Evolutionary conservation across 2,888 invertebrate species (phyloP).

Genomic region (Oxyteleia sp.): DNA sequence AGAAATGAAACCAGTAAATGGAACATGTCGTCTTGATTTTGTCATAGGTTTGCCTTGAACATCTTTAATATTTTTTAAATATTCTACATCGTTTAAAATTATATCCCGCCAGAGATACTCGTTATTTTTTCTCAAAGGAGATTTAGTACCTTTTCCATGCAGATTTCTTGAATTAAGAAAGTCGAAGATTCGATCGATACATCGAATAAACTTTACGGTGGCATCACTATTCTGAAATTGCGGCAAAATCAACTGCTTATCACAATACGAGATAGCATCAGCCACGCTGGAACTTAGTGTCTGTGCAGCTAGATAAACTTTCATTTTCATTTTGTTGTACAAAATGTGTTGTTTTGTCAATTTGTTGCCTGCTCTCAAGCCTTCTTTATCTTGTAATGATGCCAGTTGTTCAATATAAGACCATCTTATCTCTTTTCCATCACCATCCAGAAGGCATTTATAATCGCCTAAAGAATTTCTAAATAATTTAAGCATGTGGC

Average conservation of each 20-base stretch:
- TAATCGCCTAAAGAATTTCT: background rate
- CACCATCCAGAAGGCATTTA: background rate
- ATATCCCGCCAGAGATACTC: constrained; percentile 27
- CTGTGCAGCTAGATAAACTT: constrained; percentile 35
- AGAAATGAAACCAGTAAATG: constrained; percentile 31
- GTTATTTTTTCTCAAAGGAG: constrained; percentile 16
- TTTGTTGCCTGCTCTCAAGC: constrained; percentile 39
- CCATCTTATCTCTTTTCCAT: constrained; percentile 20
- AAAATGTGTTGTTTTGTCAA: constrained; percentile 32
- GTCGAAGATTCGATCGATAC: constrained; percentile 43
- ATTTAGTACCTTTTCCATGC: constrained; percentile 17
- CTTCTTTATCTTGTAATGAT: constrained; percentile 38
- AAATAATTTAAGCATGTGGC: background rate
- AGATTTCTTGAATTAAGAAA: constrained; percentile 50
- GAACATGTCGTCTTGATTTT: constrained; percentile 12
- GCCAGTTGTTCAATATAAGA: background rate
- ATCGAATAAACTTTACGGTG: constrained; percentile 31
- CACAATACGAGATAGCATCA: constrained; percentile 24
- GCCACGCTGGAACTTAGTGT: constrained; percentile 44
- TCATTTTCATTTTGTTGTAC: constrained; percentile 34
- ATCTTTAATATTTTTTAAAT: constrained; percentile 22
- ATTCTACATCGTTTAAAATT: constrained; percentile 24
- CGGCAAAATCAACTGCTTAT: background rate
- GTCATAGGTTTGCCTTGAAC: constrained; percentile 1
- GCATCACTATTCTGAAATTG: constrained; percentile 34